phyloP scores from a whole-genome alignment of 2,797 vertebrate genomes.

The Hyperoplus immaculatus region DNA sequence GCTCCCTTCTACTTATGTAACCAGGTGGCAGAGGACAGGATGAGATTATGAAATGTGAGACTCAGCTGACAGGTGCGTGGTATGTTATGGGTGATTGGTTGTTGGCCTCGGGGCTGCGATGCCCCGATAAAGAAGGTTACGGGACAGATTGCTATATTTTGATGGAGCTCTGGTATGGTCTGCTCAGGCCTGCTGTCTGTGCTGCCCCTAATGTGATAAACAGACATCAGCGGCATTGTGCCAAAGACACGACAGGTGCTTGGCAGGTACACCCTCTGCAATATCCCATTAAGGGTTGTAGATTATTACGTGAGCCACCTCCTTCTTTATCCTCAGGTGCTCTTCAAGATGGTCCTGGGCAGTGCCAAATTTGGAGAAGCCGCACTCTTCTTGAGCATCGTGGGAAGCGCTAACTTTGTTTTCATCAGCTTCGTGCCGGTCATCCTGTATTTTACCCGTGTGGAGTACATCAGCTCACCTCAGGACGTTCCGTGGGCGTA shows the following conservation, averaged over 20 bases:
- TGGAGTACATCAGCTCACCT: conserved; percentile 94
- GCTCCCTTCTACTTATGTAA: conserved; percentile 48
- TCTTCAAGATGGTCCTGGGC: conserved; percentile 97
- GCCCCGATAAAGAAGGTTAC: conserved; percentile 47
- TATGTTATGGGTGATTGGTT: conserved; percentile 17
- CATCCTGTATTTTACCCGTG: conserved; percentile 95
- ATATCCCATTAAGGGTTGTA: conserved; percentile 25
- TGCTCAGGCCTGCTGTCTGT: conserved; percentile 44
- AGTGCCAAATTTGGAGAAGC: conserved; percentile 98
- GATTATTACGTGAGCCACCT: conserved; percentile 2
- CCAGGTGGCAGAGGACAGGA: conserved; percentile 45
- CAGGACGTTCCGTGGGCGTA: conserved; percentile 91
- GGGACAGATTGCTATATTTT: conserved; percentile 54
- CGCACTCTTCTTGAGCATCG: conserved; percentile 94
- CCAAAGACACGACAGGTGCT: conserved; percentile 56
- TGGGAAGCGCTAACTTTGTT: conserved; percentile 93
- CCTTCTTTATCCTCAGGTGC: conserved; percentile 85
- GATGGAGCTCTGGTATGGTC: conserved; percentile 43
- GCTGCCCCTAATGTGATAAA: conserved; percentile 65
- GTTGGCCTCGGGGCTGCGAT: conserved; percentile 34
- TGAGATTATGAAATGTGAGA: conserved; percentile 49
- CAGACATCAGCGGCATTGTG: conserved; percentile 48
- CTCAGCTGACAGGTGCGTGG: conserved; percentile 36
- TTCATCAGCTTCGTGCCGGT: conserved; percentile 94
- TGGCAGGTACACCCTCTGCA: conserved; percentile 54